phyloP scores from a whole-genome alignment of 2,888 invertebrate genomes.

The Dilophus febrilis region DNA sequence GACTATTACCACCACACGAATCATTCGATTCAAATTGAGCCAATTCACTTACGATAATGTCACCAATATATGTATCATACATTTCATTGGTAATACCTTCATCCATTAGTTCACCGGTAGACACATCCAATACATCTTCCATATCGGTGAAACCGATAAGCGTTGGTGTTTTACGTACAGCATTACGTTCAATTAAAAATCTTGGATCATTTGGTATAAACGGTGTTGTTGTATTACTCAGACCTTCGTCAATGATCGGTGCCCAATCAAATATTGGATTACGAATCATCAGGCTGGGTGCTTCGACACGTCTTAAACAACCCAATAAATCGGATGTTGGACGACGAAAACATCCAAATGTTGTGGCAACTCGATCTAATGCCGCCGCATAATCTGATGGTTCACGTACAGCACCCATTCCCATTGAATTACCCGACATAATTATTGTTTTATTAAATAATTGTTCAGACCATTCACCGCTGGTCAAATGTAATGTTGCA shows the following conservation, averaged over 20 bases:
- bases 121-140: conserved; percentile 55
- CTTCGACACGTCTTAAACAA: conserved; percentile 47
- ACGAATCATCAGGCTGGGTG: conserved; percentile 40
- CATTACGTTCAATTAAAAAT: conserved; percentile 36
- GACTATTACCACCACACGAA: conserved; percentile 39
- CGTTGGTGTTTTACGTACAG: conserved; percentile 49
- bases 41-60: conserved; percentile 43
- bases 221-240: conserved; percentile 45
- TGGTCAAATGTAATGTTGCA: conserved; percentile 57
- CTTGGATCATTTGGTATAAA: conserved; percentile 53
- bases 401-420: conserved; percentile 41
- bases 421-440: conserved; percentile 62
- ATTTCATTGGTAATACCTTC: conserved; percentile 35
- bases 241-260: conserved; percentile 54
- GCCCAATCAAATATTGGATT: conserved; percentile 52
- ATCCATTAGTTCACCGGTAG: conserved; percentile 39
- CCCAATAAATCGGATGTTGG: conserved; percentile 49
- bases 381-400: conserved; percentile 42
- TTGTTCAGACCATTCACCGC: conserved; percentile 42
- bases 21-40: conserved; percentile 26
- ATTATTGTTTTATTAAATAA: conserved; percentile 59
- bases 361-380: conserved; percentile 44
- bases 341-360: conserved; percentile 49
- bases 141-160: conserved; percentile 66
- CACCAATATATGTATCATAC: conserved; percentile 44